Evolutionary conservation across 1,140 invertebrate genomes (phyloP).

Genomic region (Bombus affinis): DNA sequence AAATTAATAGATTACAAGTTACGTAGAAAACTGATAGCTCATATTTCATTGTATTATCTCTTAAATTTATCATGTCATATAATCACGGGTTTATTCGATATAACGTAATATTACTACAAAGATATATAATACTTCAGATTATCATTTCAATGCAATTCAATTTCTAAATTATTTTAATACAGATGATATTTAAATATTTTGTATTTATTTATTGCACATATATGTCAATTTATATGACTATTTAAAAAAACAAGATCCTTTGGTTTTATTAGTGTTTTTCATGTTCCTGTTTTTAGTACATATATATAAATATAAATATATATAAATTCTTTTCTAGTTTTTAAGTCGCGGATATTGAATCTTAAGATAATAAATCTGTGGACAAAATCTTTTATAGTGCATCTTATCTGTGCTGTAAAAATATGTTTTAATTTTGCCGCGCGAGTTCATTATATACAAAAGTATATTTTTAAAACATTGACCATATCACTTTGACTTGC

Average conservation of each 20-base stretch:
- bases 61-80: background rate
- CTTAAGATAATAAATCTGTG: background rate
- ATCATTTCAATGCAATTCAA: background rate
- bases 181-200: background rate
- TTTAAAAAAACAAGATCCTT: background rate
- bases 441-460: background rate
- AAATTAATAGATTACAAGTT: background rate
- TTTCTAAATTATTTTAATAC: background rate
- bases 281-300: background rate
- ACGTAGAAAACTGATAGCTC: background rate
- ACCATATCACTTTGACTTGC: background rate
- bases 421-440: slow-evolving; percentile 4
- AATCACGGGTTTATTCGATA: background rate
- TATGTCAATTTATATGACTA: background rate
- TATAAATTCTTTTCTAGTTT: background rate
- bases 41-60: background rate
- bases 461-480: background rate
- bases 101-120: background rate
- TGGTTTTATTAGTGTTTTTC: background rate
- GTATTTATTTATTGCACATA: background rate
- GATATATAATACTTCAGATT: background rate
- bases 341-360: background rate
- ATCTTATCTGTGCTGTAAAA: background rate
- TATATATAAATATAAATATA: background rate
- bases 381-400: background rate